Percentiles rank a stretch among this genome's conserved stretches.
These are phyloP conservation scores for Zygothrica quintamaculata DNA, from an alignment of 2,888 invertebrate genomes.

Conservation along the genomic window DNA sequence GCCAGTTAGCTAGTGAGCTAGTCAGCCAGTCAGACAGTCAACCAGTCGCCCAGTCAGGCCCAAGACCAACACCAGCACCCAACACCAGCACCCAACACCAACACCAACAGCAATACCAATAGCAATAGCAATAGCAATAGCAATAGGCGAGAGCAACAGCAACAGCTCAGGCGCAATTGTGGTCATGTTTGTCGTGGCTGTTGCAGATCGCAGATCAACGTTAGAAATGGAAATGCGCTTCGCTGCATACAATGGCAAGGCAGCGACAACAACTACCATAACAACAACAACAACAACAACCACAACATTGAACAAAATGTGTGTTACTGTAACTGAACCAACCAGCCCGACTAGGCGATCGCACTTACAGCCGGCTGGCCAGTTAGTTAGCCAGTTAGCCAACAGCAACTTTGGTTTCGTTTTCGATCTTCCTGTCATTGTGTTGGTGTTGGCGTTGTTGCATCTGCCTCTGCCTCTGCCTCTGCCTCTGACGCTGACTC, in stretches of 20 bases:
- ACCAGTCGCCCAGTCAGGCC: slow-evolving; percentile 22
- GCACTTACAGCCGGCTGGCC: slow-evolving; percentile 45
- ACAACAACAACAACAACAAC: slow-evolving; percentile 34
- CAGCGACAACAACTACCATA: slow-evolving; percentile 20
- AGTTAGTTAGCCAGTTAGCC: slow-evolving; percentile 53
- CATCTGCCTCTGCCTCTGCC: slow-evolving; percentile 22
- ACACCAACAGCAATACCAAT: slow-evolving; percentile 24
- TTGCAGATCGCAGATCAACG: slow-evolving; percentile 74
- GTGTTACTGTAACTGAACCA: slow-evolving; percentile 83
- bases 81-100: slow-evolving; percentile 22
- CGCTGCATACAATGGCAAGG: slow-evolving; percentile 75
- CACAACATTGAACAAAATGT: slow-evolving; percentile 65
- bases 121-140: slow-evolving; percentile 6
- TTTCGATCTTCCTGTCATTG: slow-evolving; percentile 83
- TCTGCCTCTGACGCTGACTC: slow-evolving; percentile 53
- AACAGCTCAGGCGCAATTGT: slow-evolving; percentile 27
- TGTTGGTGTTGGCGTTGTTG: slow-evolving; percentile 53
- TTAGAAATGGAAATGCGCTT: slow-evolving; percentile 82
- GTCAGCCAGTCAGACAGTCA: slow-evolving; percentile 20
- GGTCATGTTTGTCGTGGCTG: slow-evolving; percentile 58
- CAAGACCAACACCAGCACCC: not conserved
- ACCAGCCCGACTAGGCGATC: slow-evolving; percentile 45
- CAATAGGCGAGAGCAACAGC: too few species aligned
- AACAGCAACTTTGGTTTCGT: slow-evolving; percentile 77
- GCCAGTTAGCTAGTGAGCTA: slow-evolving; percentile 37